Conservation (phyloP, 1,140 invertebrate genomes). For the Neotoxoptera formosana region DNA sequence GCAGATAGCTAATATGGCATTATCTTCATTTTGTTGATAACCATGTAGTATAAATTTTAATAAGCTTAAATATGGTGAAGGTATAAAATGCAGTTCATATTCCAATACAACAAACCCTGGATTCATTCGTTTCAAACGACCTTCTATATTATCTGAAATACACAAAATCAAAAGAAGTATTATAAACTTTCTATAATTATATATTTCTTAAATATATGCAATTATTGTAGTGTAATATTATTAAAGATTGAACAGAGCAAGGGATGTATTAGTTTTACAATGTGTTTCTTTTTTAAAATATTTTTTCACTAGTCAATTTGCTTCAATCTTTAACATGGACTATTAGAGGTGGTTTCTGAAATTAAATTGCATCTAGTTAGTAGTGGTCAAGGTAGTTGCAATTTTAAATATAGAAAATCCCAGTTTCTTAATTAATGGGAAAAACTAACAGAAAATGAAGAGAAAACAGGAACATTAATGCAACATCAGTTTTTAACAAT, state of each 20-base stretch:
- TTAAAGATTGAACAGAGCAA: neutral
- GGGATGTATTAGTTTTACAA: neutral
- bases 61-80: constrained; percentile 30
- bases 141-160: constrained; percentile 49
- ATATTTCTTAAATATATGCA: too few relatives aligned
- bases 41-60: constrained; percentile 39
- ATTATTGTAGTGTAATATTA: neutral
- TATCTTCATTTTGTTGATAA: constrained; percentile 53
- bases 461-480: neutral
- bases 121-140: constrained; percentile 5
- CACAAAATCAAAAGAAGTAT: neutral
- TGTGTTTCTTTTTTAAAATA: too few relatives aligned
- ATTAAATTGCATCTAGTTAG: neutral
- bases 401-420: neutral
- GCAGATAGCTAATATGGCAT: constrained; percentile 28
- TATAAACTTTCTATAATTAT: neutral
- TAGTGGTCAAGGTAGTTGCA: neutral
- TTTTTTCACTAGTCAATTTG: neutral
- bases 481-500: neutral
- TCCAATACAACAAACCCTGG: constrained; percentile 15
- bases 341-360: too few relatives aligned
- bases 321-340: neutral
- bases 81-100: constrained; percentile 41
- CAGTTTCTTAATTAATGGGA: neutral
- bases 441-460: neutral